Evolutionary conservation across 2,797 vertebrate species (phyloP).

Genomic region (Sebastolobus altivelis): DNA sequence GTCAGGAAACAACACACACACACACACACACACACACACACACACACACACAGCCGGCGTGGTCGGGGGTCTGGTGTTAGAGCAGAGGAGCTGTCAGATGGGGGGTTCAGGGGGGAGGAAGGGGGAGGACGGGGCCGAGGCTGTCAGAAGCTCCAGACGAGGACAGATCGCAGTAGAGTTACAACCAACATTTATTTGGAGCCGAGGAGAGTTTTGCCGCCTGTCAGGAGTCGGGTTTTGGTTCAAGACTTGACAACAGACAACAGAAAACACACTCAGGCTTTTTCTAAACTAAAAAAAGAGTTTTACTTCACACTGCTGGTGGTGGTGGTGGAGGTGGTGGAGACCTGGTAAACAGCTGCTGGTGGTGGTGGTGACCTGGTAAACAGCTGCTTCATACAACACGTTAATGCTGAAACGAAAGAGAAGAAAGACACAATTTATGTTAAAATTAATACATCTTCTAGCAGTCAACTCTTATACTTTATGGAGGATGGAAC

Average conservation of each 20-base stretch:
- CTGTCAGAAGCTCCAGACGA: constrained; percentile 68
- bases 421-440: too few species aligned
- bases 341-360: not conserved
- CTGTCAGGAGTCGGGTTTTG: constrained; percentile 66
- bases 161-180: constrained; percentile 78
- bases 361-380: constrained; percentile 1
- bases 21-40: constrained; percentile 16
- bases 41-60: not conserved
- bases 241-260: constrained; percentile 53
- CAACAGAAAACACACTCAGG: constrained; percentile 57
- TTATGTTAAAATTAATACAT: too few species aligned
- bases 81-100: constrained; percentile 63
- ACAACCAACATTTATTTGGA: constrained; percentile 78
- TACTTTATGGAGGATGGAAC: too few species aligned
- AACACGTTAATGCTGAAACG: too few species aligned
- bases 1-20: constrained; percentile 52
- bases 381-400: not conserved
- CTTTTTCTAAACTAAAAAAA: constrained; percentile 37
- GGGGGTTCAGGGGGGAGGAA: constrained; percentile 1
- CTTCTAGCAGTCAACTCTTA: too few species aligned
- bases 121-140: not conserved
- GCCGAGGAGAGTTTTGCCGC: constrained; percentile 50
- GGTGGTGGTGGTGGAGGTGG: not conserved
- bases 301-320: constrained; percentile 46
- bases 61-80: constrained; percentile 55